These are phyloP conservation scores for Brachyistius frenatus DNA, from an alignment of 2,113 vertebrate species.

Conservation along the genomic window DNA sequence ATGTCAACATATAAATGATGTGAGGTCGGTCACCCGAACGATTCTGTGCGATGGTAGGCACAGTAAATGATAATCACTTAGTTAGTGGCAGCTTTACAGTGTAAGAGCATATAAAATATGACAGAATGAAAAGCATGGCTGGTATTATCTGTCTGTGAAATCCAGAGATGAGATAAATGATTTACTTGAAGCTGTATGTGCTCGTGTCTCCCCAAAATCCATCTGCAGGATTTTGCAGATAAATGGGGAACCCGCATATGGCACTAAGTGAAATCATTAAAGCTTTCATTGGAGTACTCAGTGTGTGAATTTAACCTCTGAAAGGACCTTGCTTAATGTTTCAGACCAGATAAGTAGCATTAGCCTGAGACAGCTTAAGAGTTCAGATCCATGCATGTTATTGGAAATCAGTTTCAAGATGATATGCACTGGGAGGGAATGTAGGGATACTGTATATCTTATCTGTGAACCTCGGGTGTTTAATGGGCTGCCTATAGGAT, in stretches of 20 bases:
- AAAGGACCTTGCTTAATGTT: constrained; percentile 79
- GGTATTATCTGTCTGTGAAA: constrained; percentile 53
- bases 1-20: constrained; percentile 59
- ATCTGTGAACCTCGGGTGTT: constrained; percentile 78
- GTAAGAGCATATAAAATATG: constrained; percentile 56
- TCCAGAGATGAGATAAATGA: constrained; percentile 62
- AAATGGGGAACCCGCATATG: constrained; percentile 58
- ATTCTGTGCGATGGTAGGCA: constrained; percentile 11
- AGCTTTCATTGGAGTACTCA: constrained; percentile 58
- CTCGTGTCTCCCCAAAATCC: constrained; percentile 47
- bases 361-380: constrained; percentile 73
- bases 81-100: constrained; percentile 53
- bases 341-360: constrained; percentile 81
- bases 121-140: constrained; percentile 55
- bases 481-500: constrained; percentile 82
- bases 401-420: constrained; percentile 77
- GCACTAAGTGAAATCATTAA: constrained; percentile 78
- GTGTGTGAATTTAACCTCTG: constrained; percentile 66
- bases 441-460: constrained; percentile 74
- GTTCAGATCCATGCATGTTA: constrained; percentile 69
- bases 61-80: constrained; percentile 61
- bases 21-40: constrained; percentile 38
- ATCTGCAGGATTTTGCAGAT: constrained; percentile 78
- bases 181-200: constrained; percentile 53
- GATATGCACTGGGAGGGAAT: constrained; percentile 63